phyloP scores from a whole-genome alignment of 2,113 vertebrate species.

The Nipponia nippon region DNA sequence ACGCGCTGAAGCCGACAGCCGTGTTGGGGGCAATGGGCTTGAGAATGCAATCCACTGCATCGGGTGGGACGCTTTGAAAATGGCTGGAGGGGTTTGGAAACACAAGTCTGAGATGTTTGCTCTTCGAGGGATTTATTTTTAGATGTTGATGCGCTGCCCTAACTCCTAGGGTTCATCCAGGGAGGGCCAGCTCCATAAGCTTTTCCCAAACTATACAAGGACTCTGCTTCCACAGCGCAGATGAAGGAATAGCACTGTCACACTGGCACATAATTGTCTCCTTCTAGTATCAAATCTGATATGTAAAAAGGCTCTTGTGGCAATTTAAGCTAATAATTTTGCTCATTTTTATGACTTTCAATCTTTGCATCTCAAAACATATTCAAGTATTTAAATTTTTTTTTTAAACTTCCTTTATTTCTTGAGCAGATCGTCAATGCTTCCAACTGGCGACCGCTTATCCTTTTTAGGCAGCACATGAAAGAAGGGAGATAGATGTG shows the following conservation, averaged over 20 bases:
- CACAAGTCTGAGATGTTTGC: neutral
- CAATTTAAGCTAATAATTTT: neutral
- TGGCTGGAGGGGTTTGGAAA: neutral
- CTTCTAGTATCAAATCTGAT: neutral
- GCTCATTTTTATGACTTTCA: neutral
- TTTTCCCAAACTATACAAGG: neutral
- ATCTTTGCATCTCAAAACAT: neutral
- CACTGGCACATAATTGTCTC: neutral
- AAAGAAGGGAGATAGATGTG: neutral
- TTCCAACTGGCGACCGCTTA: neutral
- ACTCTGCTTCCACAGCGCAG: neutral
- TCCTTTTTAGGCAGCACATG: neutral
- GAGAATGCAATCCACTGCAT: neutral
- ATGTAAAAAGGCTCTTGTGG: neutral
- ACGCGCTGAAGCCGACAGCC: fast-evolving
- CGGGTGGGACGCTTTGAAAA: neutral
- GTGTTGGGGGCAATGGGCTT: neutral
- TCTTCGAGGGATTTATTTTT: neutral
- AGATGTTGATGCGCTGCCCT: neutral
- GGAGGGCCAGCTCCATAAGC: neutral
- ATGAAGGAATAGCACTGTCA: neutral
- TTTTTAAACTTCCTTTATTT: neutral
- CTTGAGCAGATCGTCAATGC: neutral
- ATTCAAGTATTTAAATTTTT: neutral
- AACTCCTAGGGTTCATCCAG: neutral